These are phyloP conservation scores for Callocephalon fimbriatum DNA, from an alignment of 2,113 vertebrate species.

Conservation along the genomic window DNA sequence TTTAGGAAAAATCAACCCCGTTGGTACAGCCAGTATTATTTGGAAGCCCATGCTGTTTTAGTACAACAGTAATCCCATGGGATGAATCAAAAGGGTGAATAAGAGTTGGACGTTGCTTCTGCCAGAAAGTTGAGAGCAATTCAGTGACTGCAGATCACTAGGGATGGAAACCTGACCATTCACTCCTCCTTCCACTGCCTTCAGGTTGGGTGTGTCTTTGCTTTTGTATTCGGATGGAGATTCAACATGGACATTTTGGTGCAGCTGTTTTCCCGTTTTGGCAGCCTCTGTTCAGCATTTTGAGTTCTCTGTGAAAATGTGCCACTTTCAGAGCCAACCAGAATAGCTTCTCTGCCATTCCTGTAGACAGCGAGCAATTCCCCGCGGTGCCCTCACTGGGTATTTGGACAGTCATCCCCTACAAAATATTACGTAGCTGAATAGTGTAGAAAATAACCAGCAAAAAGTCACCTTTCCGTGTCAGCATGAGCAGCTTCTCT, in stretches of 20 bases:
- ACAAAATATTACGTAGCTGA: fast-evolving
- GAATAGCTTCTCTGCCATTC: neutral
- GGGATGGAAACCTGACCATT: neutral
- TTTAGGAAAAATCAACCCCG: neutral
- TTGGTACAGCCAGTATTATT: neutral
- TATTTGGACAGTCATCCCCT: neutral
- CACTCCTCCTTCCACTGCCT: neutral
- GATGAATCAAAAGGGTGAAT: neutral
- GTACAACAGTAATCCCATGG: neutral
- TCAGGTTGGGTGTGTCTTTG: fast-evolving
- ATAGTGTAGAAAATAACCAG: neutral
- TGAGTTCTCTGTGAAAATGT: neutral
- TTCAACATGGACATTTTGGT: fast-evolving
- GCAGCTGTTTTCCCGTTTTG: neutral
- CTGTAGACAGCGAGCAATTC: neutral
- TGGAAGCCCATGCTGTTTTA: neutral
- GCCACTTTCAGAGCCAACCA: fast-evolving
- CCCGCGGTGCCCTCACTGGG: fast-evolving
- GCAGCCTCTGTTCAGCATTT: neutral
- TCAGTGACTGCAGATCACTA: neutral
- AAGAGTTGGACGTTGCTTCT: fast-evolving
- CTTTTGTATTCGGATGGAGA: fast-evolving
- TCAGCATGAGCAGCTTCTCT: neutral
- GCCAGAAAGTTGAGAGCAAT: neutral
- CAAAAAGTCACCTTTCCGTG: neutral